These are phyloP conservation scores for Xiphorhynchus elegans DNA, from an alignment of 2,113 vertebrate genomes.

Conservation along the genomic window DNA sequence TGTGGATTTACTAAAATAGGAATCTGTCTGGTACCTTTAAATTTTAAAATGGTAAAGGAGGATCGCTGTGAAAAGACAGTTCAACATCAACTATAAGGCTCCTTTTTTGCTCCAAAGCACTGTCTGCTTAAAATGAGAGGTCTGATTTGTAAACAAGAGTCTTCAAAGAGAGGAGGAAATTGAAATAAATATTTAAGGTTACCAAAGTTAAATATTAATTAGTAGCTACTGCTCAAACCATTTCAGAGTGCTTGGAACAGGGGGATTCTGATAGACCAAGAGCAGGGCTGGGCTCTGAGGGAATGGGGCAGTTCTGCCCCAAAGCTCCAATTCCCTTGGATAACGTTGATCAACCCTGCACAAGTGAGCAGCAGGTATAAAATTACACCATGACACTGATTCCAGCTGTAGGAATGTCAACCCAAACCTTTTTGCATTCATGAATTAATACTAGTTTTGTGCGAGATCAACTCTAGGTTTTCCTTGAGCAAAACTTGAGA, in stretches of 20 bases:
- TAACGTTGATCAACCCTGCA: accelerated
- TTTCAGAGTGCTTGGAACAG: background rate
- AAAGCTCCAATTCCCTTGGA: background rate
- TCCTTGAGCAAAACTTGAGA: background rate
- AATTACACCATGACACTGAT: accelerated
- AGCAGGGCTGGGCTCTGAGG: background rate
- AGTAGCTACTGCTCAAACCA: background rate
- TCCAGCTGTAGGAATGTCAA: accelerated
- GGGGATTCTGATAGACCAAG: background rate
- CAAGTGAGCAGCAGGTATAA: accelerated
- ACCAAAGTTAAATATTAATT: background rate
- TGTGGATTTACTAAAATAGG: background rate
- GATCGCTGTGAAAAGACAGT: background rate
- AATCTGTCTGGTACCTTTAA: background rate
- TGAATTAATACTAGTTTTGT: accelerated
- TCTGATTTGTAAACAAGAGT: background rate
- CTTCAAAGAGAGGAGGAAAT: background rate
- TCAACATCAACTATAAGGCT: background rate
- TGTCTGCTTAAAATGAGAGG: background rate
- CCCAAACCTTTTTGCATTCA: background rate
- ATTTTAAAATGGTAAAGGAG: background rate
- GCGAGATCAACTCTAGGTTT: background rate
- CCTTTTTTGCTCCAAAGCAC: background rate
- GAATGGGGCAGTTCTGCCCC: background rate
- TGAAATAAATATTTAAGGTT: background rate